Evolutionary conservation across 1,140 invertebrate genomes (phyloP).

Genomic region (Babylonia areolata): DNA sequence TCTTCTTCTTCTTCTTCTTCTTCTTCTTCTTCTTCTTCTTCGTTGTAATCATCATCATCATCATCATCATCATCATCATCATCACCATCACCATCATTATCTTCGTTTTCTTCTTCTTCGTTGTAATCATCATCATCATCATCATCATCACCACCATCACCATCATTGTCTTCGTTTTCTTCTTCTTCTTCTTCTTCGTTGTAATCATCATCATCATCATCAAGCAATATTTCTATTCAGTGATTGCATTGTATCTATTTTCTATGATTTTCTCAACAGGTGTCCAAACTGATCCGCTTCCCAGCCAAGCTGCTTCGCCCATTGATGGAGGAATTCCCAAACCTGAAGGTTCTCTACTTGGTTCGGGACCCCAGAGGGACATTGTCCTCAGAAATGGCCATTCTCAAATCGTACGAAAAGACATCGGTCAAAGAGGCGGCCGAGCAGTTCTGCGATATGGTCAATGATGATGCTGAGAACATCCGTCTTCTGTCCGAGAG

Average conservation of each 20-base stretch:
- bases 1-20: neutral
- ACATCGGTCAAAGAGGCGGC: constrained; percentile 22
- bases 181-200: no score
- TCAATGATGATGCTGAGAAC: constrained; percentile 27
- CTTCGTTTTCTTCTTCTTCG: no score
- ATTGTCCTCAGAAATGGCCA: constrained; percentile 28
- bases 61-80: neutral
- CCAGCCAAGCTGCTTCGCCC: neutral
- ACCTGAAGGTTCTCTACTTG: constrained; percentile 42
- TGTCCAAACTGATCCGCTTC: constrained; percentile 32
- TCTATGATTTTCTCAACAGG: neutral
- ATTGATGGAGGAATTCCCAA: constrained; percentile 36
- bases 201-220: no score
- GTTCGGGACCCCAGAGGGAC: constrained; percentile 39
- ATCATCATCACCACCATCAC: neutral
- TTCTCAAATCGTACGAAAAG: constrained; percentile 24
- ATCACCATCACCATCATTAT: neutral
- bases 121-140: no score
- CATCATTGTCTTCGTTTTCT: no score
- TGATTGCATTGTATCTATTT: no score
- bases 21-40: neutral
- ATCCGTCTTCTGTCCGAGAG: neutral
- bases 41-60: no score
- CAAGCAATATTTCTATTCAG: no score
- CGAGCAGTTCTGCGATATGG: constrained; percentile 29